These are phyloP conservation scores for Scotopteryx bipunctaria DNA, from an alignment of 2,888 invertebrate species.

Conservation along the genomic window DNA sequence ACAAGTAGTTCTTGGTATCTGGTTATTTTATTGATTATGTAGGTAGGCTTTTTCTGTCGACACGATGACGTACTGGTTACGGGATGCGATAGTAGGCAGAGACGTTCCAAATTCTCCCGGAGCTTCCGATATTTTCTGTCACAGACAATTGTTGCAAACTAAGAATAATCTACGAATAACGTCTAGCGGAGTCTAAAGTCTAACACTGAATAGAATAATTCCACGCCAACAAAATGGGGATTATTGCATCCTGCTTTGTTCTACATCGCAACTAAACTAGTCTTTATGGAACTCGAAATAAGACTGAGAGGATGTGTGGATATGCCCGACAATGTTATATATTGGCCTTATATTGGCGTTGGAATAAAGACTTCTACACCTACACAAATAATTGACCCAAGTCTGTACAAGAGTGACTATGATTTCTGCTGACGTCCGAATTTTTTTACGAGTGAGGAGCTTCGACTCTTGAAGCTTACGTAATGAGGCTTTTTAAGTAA, in stretches of 20 bases:
- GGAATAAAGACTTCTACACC: constrained; percentile 48
- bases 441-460: too few species aligned
- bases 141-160: constrained; percentile 3
- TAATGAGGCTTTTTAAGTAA: not conserved
- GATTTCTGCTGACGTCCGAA: not conserved
- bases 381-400: constrained; percentile 54
- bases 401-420: constrained; percentile 7
- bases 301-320: constrained; percentile 34
- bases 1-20: too few species aligned
- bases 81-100: too few species aligned
- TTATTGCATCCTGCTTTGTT: constrained; percentile 47
- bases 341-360: too few species aligned
- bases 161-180: constrained; percentile 8
- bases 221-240: constrained; percentile 44
- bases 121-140: not conserved
- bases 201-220: constrained; percentile 56
- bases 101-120: not conserved
- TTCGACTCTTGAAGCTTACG: not conserved
- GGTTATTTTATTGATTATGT: too few species aligned
- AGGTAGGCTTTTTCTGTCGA: too few species aligned
- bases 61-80: too few species aligned
- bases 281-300: constrained; percentile 21
- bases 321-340: constrained; percentile 42
- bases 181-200: constrained; percentile 36
- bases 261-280: constrained; percentile 31